Conservation (phyloP, 1,140 invertebrate species). For the Micrasema longulum region DNA sequence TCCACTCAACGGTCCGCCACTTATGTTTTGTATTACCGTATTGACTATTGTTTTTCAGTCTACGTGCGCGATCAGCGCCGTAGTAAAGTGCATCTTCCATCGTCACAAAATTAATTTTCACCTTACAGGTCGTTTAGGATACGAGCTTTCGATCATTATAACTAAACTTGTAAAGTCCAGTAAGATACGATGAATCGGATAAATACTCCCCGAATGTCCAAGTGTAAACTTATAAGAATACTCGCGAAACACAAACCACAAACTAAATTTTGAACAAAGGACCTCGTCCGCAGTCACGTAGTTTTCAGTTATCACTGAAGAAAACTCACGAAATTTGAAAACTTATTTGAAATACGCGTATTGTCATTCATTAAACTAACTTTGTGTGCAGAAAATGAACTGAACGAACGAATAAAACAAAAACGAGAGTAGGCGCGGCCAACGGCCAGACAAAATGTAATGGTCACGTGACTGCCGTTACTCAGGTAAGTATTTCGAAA, state of each 20-base stretch:
- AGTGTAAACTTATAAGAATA: conserved; percentile 37
- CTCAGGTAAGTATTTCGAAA: conserved; percentile 46
- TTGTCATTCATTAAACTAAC: conserved; percentile 30
- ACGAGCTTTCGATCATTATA: conserved; percentile 16
- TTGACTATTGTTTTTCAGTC: conserved; percentile 65
- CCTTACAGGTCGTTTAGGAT: conserved; percentile 17
- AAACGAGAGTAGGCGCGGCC: conserved; percentile 50
- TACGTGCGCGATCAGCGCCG: conserved; percentile 24
- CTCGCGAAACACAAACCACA: not conserved
- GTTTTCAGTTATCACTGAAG: conserved; percentile 1
- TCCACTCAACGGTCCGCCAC: conserved; percentile 61
- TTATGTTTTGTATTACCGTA: conserved; percentile 68
- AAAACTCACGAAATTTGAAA: not conserved
- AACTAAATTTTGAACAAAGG: not conserved
- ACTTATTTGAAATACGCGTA: not conserved
- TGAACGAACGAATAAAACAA: conserved; percentile 36
- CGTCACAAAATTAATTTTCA: conserved; percentile 23
- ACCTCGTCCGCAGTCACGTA: not conserved
- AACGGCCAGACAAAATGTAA: conserved; percentile 46
- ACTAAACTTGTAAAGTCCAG: not conserved
- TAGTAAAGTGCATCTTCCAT: conserved; percentile 32
- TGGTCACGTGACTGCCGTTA: conserved; percentile 46
- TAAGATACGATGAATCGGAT: not conserved
- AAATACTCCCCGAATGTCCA: not conserved
- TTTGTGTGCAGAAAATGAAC: conserved; percentile 8